Conservation (phyloP, 2,888 invertebrate genomes). For the Parnassius apollo region DNA sequence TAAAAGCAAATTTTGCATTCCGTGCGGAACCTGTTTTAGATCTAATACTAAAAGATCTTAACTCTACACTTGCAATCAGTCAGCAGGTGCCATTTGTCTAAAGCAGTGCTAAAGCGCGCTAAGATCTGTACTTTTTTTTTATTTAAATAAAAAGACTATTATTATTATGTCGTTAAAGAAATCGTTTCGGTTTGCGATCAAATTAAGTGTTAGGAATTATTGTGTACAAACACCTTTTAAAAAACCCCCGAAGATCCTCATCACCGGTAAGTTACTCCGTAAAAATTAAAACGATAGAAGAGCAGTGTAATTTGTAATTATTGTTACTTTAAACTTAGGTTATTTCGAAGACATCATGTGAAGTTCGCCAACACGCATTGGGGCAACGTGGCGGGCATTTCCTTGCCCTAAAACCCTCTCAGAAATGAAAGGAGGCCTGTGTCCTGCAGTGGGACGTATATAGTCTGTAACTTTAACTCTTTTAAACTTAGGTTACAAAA, state of each 20-base stretch:
- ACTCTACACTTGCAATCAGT: conserved; percentile 36
- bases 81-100: conserved; percentile 53
- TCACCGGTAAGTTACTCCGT: conserved; percentile 72
- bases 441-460: too few species aligned
- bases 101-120: conserved; percentile 56
- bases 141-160: neutral
- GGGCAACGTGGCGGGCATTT: too few species aligned
- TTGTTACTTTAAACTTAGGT: neutral
- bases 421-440: too few species aligned
- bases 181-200: conserved; percentile 43
- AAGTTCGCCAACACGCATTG: too few species aligned
- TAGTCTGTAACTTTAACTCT: too few species aligned
- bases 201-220: conserved; percentile 53
- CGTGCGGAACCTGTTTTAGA: conserved; percentile 53
- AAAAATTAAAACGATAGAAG: neutral
- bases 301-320: neutral
- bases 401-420: too few species aligned
- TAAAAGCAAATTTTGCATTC: neutral
- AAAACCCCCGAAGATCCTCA: conserved; percentile 78
- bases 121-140: conserved; percentile 3
- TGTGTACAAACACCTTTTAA: conserved; percentile 44
- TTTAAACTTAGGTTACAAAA: too few species aligned
- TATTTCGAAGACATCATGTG: too few species aligned
- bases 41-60: conserved; percentile 42
- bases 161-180: conserved; percentile 55